phyloP scores from a whole-genome alignment of 2,797 vertebrate genomes.

The Podargus strigoides region DNA sequence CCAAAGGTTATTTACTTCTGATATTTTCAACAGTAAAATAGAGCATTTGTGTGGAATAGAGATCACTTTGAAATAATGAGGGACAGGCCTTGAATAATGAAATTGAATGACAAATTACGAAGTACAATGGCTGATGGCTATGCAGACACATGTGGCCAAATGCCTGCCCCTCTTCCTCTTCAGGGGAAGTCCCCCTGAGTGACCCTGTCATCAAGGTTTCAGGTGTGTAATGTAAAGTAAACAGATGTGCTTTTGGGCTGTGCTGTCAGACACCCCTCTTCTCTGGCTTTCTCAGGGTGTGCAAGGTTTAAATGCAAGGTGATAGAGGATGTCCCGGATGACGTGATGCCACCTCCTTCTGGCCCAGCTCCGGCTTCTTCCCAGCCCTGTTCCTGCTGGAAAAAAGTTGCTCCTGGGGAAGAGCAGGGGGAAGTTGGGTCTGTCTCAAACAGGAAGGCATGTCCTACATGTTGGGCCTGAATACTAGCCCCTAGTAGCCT shows the following conservation, averaged over 20 bases:
- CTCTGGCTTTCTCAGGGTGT: background rate
- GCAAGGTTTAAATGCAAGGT: background rate
- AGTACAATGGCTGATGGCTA: background rate
- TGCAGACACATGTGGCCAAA: background rate
- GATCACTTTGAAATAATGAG: background rate
- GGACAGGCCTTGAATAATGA: background rate
- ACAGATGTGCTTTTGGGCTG: fast-evolving
- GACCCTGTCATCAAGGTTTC: fast-evolving
- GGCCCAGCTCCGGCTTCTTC: background rate
- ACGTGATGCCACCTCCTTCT: background rate
- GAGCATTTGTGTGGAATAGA: background rate
- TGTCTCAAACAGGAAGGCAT: background rate
- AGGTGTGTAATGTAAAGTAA: background rate
- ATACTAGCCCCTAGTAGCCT: background rate
- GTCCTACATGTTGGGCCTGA: background rate
- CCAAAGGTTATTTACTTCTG: background rate
- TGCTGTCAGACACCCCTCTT: background rate
- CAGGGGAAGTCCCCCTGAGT: background rate
- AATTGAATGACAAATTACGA: background rate
- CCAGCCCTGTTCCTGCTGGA: background rate
- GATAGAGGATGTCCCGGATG: fast-evolving
- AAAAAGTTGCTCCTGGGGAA: background rate
- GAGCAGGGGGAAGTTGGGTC: background rate
- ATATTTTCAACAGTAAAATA: background rate
- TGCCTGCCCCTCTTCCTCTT: background rate